Base-by-base conservation (phyloP, 2,113 vertebrate species). In the Rutilus rutilus region DNA sequence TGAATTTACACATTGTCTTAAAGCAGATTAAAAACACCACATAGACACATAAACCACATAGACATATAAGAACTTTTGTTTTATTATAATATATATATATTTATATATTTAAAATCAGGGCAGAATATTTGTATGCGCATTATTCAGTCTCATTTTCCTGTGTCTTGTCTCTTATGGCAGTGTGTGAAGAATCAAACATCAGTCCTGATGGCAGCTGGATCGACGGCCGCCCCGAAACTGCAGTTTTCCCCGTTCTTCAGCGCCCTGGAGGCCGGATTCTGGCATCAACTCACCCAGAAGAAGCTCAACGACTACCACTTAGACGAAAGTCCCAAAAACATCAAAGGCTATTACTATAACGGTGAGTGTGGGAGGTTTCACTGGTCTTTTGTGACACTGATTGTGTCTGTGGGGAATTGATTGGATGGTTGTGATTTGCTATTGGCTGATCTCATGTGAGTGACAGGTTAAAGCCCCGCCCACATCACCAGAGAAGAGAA, bases 201-300 rank as follows among this genome's bases (percentile, higher is more conserved):
- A 5, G 10, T 82, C 62, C 39, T 54, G 33, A 83, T 83, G 3
- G 85, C 39, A 23, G 67, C 94, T 39, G 92, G 88, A 64, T 76
- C 80, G 12, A 88, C 75, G 1, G 90, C 90, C 39, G 89, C 89
- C 42, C 89, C 89, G 57, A 96, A 95, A 88, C 91, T 99, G 91
- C 97, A 99, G 94, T 99, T 99, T 47, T 97, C 96, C 19, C 98
- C 97, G 4, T 98, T 99, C 92, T 96, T 92, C 90, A 99, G 98
- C 2, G 97, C 98, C 65, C 88, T 99, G 90, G 98, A 99, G 47
- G 97, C 97, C 0, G 98, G 98, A 0, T 99, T 99, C 93, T 99
- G 98, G 98, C 98, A 99, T 1, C 95, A 99, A 33, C 93, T 99
- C 65, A 99, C 97, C 3, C 97, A 98, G 93, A 97, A 93, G 91